phyloP scores from a whole-genome alignment of 2,888 invertebrate species.

The Agonopterix heracliana region DNA sequence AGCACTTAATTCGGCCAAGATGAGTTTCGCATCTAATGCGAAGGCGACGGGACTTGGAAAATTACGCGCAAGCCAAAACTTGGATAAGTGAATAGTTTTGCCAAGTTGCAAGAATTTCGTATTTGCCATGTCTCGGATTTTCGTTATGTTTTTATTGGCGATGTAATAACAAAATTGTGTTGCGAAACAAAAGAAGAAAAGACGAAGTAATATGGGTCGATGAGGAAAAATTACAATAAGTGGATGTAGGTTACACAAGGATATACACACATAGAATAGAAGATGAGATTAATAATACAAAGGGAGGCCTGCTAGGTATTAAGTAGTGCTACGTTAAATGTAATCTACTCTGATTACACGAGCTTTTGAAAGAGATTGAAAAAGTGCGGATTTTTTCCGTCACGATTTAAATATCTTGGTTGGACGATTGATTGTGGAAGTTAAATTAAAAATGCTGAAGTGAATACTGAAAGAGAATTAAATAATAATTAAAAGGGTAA shows the following conservation, averaged over 20 bases:
- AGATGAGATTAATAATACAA: slow-evolving; percentile 1
- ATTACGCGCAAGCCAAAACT: slow-evolving; percentile 3
- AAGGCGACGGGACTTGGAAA: slow-evolving; percentile 20
- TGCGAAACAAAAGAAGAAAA: background rate
- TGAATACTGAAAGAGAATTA: no score
- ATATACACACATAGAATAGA: slow-evolving; percentile 3
- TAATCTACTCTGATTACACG: no score
- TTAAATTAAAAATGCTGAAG: no score
- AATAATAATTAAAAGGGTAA: no score
- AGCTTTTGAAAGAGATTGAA: no score
- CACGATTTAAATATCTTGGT: no score
- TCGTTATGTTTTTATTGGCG: no score
- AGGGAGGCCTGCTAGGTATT: no score
- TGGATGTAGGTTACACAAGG: background rate
- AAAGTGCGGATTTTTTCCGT: no score
- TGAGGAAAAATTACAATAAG: slow-evolving; percentile 1
- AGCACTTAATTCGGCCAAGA: slow-evolving; percentile 64
- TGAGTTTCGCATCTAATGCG: slow-evolving; percentile 57
- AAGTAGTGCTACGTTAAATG: no score
- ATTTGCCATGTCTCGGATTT: background rate
- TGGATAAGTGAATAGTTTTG: background rate
- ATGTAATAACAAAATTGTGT: background rate
- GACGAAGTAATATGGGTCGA: background rate
- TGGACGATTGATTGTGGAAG: no score
- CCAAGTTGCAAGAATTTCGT: background rate